A percentile compares a stretch with the other conserved stretches of the same genome.
Conservation (phyloP, 2,888 invertebrate species). For the Latrodectus elegans region DNA sequence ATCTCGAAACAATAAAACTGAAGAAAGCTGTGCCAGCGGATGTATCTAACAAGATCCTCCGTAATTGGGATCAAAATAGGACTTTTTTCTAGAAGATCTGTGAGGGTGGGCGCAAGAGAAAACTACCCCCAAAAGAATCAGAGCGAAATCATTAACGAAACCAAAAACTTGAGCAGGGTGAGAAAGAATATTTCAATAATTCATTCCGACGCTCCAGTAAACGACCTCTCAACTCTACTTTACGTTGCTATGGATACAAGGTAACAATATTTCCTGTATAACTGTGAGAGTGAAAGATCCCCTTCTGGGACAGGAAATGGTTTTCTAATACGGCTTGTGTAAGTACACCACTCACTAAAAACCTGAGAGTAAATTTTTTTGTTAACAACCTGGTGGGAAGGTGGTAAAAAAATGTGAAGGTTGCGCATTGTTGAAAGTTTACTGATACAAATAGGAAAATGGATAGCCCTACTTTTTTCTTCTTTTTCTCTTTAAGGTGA, state of each 20-base stretch:
- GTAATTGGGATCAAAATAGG: constrained; percentile 28
- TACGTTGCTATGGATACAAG: constrained; percentile 27
- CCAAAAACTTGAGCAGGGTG: constrained; percentile 40
- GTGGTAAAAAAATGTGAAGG: background rate
- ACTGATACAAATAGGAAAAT: constrained; percentile 17
- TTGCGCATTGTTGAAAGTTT: constrained; percentile 31
- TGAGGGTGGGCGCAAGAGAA: background rate
- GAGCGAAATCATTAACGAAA: constrained; percentile 31
- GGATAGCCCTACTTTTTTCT: constrained; percentile 16
- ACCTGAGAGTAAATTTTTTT: background rate
- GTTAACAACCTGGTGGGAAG: constrained; percentile 24
- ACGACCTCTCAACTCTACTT: constrained; percentile 62
- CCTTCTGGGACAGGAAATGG: constrained; percentile 52
- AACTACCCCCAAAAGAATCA: background rate
- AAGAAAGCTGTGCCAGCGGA: background rate
- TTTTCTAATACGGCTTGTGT: constrained; percentile 38
- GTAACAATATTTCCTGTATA: constrained; percentile 25
- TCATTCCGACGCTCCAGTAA: constrained; percentile 52
- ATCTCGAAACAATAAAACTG: background rate
- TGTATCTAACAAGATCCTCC: constrained; percentile 9
- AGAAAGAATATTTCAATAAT: constrained; percentile 41
- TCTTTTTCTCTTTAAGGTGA: background rate
- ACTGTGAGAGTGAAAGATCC: constrained; percentile 16
- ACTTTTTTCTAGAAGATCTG: constrained; percentile 1
- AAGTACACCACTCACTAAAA: constrained; percentile 3